Evolutionary conservation across 2,113 vertebrate species (phyloP).

Genomic region (Sarotherodon lohbergeri): DNA sequence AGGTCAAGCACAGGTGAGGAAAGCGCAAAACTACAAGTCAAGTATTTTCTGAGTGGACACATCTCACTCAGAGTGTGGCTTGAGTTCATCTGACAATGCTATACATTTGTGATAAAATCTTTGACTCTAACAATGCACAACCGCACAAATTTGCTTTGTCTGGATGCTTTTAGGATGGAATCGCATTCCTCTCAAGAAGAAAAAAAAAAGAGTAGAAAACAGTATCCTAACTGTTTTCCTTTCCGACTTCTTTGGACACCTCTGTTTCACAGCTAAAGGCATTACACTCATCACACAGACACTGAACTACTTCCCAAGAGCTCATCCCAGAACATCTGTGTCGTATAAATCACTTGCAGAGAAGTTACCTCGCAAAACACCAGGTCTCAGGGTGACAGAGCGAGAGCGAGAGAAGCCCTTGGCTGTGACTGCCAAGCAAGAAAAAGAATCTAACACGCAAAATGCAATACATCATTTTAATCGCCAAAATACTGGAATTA

Average conservation of each 20-base stretch:
- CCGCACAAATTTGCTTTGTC: neutral
- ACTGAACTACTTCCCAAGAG: slow-evolving; percentile 26
- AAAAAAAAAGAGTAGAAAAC: neutral
- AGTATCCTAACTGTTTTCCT: slow-evolving; percentile 28
- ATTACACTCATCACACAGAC: slow-evolving; percentile 21
- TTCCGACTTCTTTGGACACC: slow-evolving; percentile 3
- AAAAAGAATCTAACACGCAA: slow-evolving; percentile 16
- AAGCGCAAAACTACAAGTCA: neutral
- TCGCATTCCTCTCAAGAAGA: neutral
- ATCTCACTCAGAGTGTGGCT: neutral
- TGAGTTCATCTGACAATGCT: neutral
- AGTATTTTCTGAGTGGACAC: neutral
- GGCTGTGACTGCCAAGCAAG: neutral
- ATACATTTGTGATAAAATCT: neutral
- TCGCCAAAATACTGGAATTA: slow-evolving; percentile 31
- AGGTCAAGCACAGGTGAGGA: neutral
- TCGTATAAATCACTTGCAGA: slow-evolving; percentile 46
- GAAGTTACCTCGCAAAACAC: slow-evolving; percentile 44
- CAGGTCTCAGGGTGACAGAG: slow-evolving; percentile 21
- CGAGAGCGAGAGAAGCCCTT: slow-evolving; percentile 15
- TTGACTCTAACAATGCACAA: neutral
- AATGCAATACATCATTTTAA: slow-evolving; percentile 38
- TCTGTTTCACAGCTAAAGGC: neutral
- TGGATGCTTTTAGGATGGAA: neutral
- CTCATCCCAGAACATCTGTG: slow-evolving; percentile 57